Percentiles rank a stretch among this genome's conserved stretches.
These are phyloP conservation scores for Aleiodes testaceus DNA, from an alignment of 2,888 invertebrate species.

Conservation along the genomic window DNA sequence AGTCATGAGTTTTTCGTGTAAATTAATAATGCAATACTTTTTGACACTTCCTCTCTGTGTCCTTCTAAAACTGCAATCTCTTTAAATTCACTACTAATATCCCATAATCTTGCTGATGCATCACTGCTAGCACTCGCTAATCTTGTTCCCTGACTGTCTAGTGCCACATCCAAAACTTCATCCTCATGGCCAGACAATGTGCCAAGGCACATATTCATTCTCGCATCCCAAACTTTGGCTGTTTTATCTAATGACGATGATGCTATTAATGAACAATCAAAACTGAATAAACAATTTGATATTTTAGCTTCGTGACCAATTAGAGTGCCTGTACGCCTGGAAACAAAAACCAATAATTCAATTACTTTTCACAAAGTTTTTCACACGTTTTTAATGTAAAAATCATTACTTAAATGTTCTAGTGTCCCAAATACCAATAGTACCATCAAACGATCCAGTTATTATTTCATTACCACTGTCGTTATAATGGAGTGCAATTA, in stretches of 20 bases:
- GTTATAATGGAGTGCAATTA: conserved; percentile 83
- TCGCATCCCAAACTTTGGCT: conserved; percentile 81
- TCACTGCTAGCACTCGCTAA: conserved; percentile 86
- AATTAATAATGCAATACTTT: conserved; percentile 69
- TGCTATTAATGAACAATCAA: conserved; percentile 79
- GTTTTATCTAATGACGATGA: conserved; percentile 83
- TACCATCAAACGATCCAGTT: conserved; percentile 87
- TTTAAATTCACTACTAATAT: conserved; percentile 76
- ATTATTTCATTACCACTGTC: conserved; percentile 80
- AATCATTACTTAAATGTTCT: conserved; percentile 76
- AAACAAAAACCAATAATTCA: conserved; percentile 12
- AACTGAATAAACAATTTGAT: conserved; percentile 82
- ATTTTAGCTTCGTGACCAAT: conserved; percentile 80
- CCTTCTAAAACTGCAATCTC: conserved; percentile 78
- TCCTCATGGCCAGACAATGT: conserved; percentile 78
- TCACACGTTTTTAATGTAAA: background rate
- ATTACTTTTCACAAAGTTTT: background rate
- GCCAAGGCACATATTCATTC: conserved; percentile 76
- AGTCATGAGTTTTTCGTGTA: background rate
- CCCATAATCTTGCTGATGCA: conserved; percentile 83
- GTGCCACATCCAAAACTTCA: conserved; percentile 84
- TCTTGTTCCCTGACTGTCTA: conserved; percentile 80
- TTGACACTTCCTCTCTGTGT: conserved; percentile 81
- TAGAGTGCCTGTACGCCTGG: conserved; percentile 77
- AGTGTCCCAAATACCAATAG: conserved; percentile 84